Evolutionary conservation across 2,113 vertebrate genomes (phyloP).

Genomic region (Neofelis nebulosa): DNA sequence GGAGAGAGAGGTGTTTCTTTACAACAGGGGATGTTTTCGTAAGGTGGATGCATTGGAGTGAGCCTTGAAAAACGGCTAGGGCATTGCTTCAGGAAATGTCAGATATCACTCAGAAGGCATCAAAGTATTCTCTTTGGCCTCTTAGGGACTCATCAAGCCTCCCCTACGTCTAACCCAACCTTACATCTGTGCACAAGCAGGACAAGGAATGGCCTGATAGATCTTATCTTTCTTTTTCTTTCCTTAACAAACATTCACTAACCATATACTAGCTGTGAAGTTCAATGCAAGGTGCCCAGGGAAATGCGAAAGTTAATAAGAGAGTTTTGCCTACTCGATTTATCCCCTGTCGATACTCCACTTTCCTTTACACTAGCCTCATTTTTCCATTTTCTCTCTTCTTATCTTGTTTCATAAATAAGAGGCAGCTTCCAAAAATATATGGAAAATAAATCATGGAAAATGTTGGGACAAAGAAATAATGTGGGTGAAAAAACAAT

Average conservation of each 20-base stretch:
- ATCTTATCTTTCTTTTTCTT: not conserved
- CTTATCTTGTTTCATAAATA: constrained; percentile 14
- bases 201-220: not conserved
- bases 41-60: not conserved
- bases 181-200: not conserved
- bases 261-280: not conserved
- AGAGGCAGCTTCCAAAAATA: constrained; percentile 26
- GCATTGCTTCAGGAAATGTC: not conserved
- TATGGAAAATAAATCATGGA: constrained; percentile 38
- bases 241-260: not conserved
- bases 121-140: not conserved
- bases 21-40: not conserved
- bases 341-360: not conserved
- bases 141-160: not conserved
- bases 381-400: not conserved
- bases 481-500: not conserved
- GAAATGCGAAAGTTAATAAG: not conserved
- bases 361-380: not conserved
- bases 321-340: not conserved
- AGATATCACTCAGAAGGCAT: not conserved
- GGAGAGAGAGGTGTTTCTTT: not conserved
- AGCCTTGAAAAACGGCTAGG: not conserved
- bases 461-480: constrained; percentile 18
- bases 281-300: not conserved
- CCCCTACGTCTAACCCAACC: not conserved